Percentiles rank a stretch among this genome's conserved stretches.
These are phyloP conservation scores for Hyperopisus bebe DNA, from an alignment of 2,113 vertebrate species.

Conservation along the genomic window DNA sequence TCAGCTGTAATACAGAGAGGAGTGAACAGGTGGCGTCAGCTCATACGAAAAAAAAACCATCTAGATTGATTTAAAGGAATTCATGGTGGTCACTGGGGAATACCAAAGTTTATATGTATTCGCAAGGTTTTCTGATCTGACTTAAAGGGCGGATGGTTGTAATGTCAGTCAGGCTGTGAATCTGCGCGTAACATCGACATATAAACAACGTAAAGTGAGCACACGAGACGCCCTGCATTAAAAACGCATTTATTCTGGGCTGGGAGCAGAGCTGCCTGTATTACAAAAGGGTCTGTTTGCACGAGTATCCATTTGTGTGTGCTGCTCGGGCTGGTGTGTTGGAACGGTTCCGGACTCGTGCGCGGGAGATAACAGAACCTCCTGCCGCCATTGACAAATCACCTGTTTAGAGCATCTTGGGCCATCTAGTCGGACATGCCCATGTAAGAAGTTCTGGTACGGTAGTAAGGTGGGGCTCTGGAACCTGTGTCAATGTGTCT, in stretches of 20 bases:
- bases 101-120: background rate
- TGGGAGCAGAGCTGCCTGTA: background rate
- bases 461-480: background rate
- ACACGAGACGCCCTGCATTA: background rate
- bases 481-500: background rate
- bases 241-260: background rate
- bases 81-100: background rate
- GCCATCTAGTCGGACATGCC: conserved; percentile 32
- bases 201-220: background rate
- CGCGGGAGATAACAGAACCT: background rate
- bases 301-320: background rate
- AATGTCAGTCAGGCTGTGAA: background rate
- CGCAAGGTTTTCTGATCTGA: background rate
- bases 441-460: conserved; percentile 51
- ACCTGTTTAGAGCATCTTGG: conserved; percentile 43
- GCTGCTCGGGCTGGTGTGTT: background rate
- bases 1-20: background rate
- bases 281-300: background rate
- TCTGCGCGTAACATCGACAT: background rate
- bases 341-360: background rate
- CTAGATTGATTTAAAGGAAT: background rate
- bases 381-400: conserved; percentile 39
- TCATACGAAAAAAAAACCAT: background rate
- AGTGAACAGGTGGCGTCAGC: background rate
- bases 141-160: background rate